Evolutionary conservation across 2,888 invertebrate species (phyloP).

Genomic region (Parapristionchus giblindavisi): DNA sequence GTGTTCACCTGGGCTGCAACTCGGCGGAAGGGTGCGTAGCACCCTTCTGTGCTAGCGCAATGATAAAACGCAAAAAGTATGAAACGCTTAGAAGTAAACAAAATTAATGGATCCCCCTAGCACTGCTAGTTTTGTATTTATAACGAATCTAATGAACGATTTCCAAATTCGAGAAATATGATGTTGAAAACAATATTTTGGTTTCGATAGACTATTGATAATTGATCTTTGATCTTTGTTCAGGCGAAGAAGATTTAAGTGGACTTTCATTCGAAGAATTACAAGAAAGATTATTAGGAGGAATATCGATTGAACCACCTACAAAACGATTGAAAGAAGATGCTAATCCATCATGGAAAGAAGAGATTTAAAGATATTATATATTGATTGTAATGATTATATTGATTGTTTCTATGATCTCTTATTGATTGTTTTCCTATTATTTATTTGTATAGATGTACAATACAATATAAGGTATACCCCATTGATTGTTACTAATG

Average conservation of each 20-base stretch:
- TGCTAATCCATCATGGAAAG: constrained; percentile 18
- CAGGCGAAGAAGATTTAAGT: constrained; percentile 6
- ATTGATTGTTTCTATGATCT: not conserved
- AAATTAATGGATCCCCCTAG: too few species aligned
- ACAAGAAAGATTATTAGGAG: constrained; percentile 3
- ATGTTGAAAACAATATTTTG: too few species aligned
- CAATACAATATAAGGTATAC: not conserved
- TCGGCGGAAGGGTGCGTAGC: too few species aligned
- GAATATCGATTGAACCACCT: not conserved
- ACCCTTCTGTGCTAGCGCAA: too few species aligned
- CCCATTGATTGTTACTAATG: not conserved
- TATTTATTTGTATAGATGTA: constrained; percentile 1
- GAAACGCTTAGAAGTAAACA: too few species aligned
- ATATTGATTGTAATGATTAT: not conserved
- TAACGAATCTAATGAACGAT: too few species aligned
- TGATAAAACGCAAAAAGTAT: too few species aligned
- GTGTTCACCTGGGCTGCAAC: too few species aligned
- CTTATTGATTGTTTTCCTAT: not conserved
- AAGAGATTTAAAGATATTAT: not conserved
- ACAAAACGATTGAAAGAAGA: constrained; percentile 7
- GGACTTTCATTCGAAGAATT: constrained; percentile 33
- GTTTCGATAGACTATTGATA: too few species aligned
- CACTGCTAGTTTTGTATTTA: too few species aligned
- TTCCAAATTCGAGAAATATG: too few species aligned
- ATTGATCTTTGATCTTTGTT: too few species aligned